Evolutionary conservation across 2,888 invertebrate genomes (phyloP), one percentile per base, ranked within the genome.

Genomic region (Acanthosepion pharaonis): DNA sequence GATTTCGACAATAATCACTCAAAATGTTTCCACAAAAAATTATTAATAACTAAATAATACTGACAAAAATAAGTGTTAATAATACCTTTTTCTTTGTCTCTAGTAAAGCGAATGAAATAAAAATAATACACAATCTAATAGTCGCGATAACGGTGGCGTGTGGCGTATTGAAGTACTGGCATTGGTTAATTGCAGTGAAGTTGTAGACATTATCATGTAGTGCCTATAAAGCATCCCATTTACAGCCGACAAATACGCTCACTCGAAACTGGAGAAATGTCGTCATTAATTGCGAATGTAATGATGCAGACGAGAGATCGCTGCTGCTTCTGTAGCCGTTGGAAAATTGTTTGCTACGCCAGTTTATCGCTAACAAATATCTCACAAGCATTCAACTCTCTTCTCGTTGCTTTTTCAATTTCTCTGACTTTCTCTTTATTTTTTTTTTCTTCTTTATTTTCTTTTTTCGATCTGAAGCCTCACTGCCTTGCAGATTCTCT

Each of bases 151-250:
- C n/a, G n/a, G 78, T 15, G 78, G 28, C 78, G 28, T 28, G 78
- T 78, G 78, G n/a, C 78, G 0, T n/a, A n/a, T n/a, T 78, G 28
- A 78, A 78, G n/a, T 78, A n/a, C n/a, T 8, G 15, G 78, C 78
- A 15, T 78, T 78, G 28, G 28, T 78, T 78, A 78, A 78, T 78
- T 78, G 78, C 78, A 78, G 78, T 3, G 78, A 78, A 78, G 78
- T 78, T 78, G 78, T n/a, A n/a, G 78, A n/a, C 78, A 78, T 78
- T 78, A 78, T 78, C n/a, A 78, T 78, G 28, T 28, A 78, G 78
- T 78, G 78, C 78, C 78, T n/a, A 78, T 78, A 78, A n/a, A 78
- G 78, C n/a, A 78, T 78, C 28, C 78, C 78, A n/a, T n/a, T 78
- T 78, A 78, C 78, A n/a, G 78, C 78, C 78, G 78, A n/a, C 78